Percentiles rank a stretch among this genome's conserved stretches.
phyloP scores from a whole-genome alignment of 2,888 invertebrate species.

The Aporophyla nigra region DNA sequence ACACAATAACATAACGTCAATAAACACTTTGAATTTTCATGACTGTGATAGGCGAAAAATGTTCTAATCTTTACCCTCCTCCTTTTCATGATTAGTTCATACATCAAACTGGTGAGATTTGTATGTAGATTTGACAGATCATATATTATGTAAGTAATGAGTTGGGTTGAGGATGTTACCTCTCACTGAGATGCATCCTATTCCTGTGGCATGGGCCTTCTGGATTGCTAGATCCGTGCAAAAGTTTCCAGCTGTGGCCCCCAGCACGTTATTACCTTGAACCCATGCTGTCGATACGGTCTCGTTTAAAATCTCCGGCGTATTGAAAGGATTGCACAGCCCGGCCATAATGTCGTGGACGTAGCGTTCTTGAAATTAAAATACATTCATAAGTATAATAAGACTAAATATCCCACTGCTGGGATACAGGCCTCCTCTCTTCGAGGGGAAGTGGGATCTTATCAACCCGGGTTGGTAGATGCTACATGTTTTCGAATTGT shows the following conservation, averaged over 20 bases:
- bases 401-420: too few relatives aligned
- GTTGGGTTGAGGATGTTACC: slow-evolving; percentile 15
- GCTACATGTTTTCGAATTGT: too few relatives aligned
- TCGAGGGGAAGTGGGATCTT: too few relatives aligned
- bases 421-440: too few relatives aligned
- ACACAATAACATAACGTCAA: too few relatives aligned
- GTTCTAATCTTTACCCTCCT: too few relatives aligned
- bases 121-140: neutral
- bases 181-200: slow-evolving; percentile 26
- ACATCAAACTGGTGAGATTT: neutral
- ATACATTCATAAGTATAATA: neutral
- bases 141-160: neutral
- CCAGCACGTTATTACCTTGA: slow-evolving; percentile 21
- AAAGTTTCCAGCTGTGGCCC: slow-evolving; percentile 29
- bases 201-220: slow-evolving; percentile 1
- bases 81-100: too few relatives aligned
- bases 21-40: too few relatives aligned
- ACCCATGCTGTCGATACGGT: slow-evolving; percentile 36
- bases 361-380: slow-evolving; percentile 35
- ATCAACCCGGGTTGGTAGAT: too few relatives aligned
- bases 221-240: neutral
- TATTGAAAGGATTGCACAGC: slow-evolving; percentile 20
- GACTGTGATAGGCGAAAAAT: too few relatives aligned
- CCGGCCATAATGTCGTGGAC: slow-evolving; percentile 12
- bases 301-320: neutral